phyloP scores from a whole-genome alignment of 2,113 vertebrate genomes.

The Pelodiscus sinensis region DNA sequence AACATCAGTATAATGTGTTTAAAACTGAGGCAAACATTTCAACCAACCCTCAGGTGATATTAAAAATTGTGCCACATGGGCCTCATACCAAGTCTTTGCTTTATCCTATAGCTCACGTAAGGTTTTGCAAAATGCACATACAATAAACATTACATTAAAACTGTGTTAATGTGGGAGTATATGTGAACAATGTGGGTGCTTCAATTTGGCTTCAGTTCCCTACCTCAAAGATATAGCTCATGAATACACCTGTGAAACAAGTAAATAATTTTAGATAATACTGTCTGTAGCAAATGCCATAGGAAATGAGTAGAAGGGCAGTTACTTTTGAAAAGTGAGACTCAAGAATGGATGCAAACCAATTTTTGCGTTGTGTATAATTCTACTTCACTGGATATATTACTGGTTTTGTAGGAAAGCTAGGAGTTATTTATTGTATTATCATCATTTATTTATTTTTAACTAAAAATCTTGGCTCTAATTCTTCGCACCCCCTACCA shows the following conservation, averaged over 20 bases:
- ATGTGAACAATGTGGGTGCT: not conserved
- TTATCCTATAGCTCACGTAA: not conserved
- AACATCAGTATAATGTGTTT: slow-evolving; percentile 24
- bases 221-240: slow-evolving; percentile 32
- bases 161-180: not conserved
- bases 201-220: slow-evolving; percentile 36
- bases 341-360: slow-evolving; percentile 32
- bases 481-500: not conserved
- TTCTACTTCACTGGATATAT: slow-evolving; percentile 22
- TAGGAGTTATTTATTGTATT: not conserved
- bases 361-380: slow-evolving; percentile 25
- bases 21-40: slow-evolving; percentile 6
- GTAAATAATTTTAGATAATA: slow-evolving; percentile 73
- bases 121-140: not conserved
- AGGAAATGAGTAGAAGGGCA: slow-evolving; percentile 35
- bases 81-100: not conserved
- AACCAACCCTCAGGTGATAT: not conserved
- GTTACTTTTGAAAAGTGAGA: slow-evolving; percentile 45
- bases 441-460: slow-evolving; percentile 24
- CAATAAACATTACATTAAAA: slow-evolving; percentile 29
- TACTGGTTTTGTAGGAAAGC: not conserved
- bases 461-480: slow-evolving; percentile 6
- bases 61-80: not conserved
- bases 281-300: slow-evolving; percentile 64
- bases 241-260: slow-evolving; percentile 31